These are phyloP conservation scores for Dasypogon diadema DNA, from an alignment of 2,888 invertebrate genomes.

Conservation along the genomic window DNA sequence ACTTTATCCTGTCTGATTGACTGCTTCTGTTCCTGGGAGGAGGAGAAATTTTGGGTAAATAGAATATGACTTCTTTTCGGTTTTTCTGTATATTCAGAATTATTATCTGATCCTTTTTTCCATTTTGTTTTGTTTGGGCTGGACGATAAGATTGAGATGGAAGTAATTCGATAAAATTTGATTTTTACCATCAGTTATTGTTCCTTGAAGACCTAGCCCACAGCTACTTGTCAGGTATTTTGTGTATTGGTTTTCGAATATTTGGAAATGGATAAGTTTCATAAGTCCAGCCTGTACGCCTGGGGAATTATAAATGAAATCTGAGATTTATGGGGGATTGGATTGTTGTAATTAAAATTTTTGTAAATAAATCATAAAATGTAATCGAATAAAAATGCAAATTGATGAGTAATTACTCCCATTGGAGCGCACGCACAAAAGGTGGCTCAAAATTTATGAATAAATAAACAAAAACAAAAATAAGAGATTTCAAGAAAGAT, in stretches of 20 bases:
- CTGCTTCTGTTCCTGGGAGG: slow-evolving; percentile 2
- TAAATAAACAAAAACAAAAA: no score
- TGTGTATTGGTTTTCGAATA: neutral
- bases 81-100: neutral
- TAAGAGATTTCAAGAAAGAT: no score
- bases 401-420: neutral
- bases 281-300: no score
- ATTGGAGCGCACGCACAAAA: no score
- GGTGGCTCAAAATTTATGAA: no score
- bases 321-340: neutral
- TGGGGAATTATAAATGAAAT: neutral
- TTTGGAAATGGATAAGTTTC: neutral
- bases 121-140: neutral
- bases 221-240: neutral
- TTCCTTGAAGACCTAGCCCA: neutral
- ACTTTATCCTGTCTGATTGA: slow-evolving; percentile 11
- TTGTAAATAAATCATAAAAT: neutral
- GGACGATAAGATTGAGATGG: neutral
- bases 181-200: neutral
- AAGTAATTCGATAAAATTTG: neutral
- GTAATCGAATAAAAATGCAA: neutral
- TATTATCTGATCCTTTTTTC: neutral
- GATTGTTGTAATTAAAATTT: neutral
- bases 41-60: neutral
- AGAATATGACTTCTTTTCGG: neutral